Percentiles rank a stretch among this genome's conserved stretches.
These are phyloP conservation scores for human (Homo sapiens) DNA, from an alignment of 2,113 vertebrate species.

Conservation along the genomic window DNA sequence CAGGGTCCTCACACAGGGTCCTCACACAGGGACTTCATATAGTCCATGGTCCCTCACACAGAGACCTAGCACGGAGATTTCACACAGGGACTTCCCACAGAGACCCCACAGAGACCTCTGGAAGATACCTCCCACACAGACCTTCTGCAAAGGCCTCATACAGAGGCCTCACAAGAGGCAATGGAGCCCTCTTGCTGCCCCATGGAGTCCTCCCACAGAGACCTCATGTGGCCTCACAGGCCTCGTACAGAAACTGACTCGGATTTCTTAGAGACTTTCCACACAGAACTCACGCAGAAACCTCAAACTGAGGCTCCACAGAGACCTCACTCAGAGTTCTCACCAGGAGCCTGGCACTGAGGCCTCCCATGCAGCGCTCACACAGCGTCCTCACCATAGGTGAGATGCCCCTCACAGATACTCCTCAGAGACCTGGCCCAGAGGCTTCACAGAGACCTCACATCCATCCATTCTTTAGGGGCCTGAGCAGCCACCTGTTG, in stretches of 20 bases:
- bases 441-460: neutral
- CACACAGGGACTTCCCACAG: neutral
- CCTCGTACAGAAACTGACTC: neutral
- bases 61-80: neutral
- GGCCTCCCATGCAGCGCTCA: neutral
- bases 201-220: no score
- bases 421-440: neutral
- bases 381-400: neutral
- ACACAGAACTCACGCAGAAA: neutral
- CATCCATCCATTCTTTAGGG: neutral
- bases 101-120: no score
- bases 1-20: no score
- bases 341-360: neutral
- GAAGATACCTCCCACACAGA: no score
- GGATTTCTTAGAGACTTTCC: neutral
- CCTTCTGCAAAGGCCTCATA: neutral
- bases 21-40: no score
- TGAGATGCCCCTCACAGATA: neutral
- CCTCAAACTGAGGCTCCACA: neutral
- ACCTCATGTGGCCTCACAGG: neutral
- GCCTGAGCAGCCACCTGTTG: neutral
- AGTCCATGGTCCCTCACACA: no score
- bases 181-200: neutral
- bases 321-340: no score
- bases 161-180: no score